Base-by-base conservation (phyloP, 1,140 invertebrate genomes). In the Nylanderia fulva region DNA sequence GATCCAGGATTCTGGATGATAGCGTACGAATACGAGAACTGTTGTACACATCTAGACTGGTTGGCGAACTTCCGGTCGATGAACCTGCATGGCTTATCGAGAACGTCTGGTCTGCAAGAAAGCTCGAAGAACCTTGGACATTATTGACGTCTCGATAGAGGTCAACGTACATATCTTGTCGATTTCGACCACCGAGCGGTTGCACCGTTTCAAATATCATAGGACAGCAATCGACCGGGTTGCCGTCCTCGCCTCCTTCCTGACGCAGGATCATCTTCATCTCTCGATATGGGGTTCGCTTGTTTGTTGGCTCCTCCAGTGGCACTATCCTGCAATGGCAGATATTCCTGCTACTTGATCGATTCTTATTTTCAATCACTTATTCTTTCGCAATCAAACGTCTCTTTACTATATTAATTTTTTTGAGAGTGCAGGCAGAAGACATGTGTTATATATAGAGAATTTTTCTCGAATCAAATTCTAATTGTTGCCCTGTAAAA, bases 11-110 rank as follows among this genome's bases (percentile, higher is more conserved):
- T 93, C 87, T 95, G 95, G 33, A 98, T 97, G 75, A 98, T 95
- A 15, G 98, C 98, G 93, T 98, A 98, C 0, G 97, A 96, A 91
- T 97, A 98, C n/a, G 97, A 97, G 93, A 97, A 97, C 93, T 97
- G 97, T 93, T 98, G 98, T 11, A 97, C 96, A 94, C 98, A 98
- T 89, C 95, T 95, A 5, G 97, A 98, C 68, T 96, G 96, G 85
- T 96, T 96, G 90, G 95, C 95, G 33, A 97, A 94, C 74, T 96
- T 95, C 15, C 96, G 95, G 92, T 98, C 96, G 83, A 98, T 95
- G 94, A 97, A 98, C 52, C 96, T 94, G 92, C 98, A 98, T 0
- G 97, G 97, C 90, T 96, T 96, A 90, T 97, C 96, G 84, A 96
- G 95, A 18, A 98, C 96, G 52, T 96, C 96, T 13, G 95, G 93